phyloP scores from a whole-genome alignment of 2,113 vertebrate genomes.

The Emydocephalus ijimae region DNA sequence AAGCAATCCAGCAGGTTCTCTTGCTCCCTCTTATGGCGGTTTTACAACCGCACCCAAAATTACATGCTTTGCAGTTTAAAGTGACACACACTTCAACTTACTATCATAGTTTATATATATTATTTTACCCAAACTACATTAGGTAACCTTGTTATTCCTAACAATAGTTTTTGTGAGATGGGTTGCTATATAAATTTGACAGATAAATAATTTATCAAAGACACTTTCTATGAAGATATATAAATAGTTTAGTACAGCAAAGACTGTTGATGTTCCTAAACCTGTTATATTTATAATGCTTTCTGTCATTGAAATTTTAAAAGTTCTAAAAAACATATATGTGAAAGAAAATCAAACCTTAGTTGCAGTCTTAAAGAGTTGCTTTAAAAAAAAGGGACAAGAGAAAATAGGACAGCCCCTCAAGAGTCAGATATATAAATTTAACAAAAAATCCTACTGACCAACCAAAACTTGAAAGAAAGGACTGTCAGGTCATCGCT shows the following conservation, averaged over 20 bases:
- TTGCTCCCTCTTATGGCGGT: no score
- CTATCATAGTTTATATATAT: no score
- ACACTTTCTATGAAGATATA: background rate
- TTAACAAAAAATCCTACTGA: no score
- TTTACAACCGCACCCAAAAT: no score
- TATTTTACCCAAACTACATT: no score
- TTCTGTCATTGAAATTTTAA: background rate
- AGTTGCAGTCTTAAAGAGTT: background rate
- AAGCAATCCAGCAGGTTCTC: no score
- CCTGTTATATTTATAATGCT: background rate
- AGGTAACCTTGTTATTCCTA: no score
- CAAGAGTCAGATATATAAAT: background rate
- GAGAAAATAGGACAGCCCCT: background rate
- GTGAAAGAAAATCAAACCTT: background rate
- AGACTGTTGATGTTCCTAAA: background rate
- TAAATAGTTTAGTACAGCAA: background rate
- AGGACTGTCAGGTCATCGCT: background rate
- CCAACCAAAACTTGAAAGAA: background rate
- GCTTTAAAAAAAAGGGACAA: background rate
- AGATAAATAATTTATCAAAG: background rate
- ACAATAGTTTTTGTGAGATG: background rate
- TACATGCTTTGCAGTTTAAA: no score
- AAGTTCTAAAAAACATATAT: background rate
- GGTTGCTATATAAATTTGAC: background rate
- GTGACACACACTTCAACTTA: no score